Evolutionary conservation across 1,140 invertebrate species (phyloP), one percentile per base, ranked within the genome.

Genomic region (Rhizoglyphus robini): DNA sequence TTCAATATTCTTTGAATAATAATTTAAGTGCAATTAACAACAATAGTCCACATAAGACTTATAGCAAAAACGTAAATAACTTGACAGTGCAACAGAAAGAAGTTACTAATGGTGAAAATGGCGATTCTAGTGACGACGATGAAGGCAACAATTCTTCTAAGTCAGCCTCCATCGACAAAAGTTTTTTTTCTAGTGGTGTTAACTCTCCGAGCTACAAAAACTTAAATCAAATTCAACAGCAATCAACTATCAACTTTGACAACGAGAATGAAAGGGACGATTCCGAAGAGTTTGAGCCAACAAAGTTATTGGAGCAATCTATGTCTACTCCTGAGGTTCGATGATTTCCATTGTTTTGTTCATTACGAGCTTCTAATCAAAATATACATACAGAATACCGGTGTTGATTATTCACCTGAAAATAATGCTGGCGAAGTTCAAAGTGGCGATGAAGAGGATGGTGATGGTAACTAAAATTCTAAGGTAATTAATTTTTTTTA

Each of bases 271-370:
- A 65, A 11, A 4, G 34, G 15, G 58, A 60, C 8, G 65, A 59
- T 8, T 32, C 38, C 8, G 54, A 58, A 41, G 58, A 65, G 20
- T 67, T 68, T 23, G 67, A 68, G 51, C 63, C 67, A n/a, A 68
- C 63, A 23, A 65, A 65, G 58, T 38, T 68, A 27, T 61, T 68
- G 32, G 67, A 68, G 27, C 67, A 68, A 38, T 68, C 67, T n/a
- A 68, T 68, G 51, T 68, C 67, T 34, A 68, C 67, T 1, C 66
- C 67, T 32, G 64, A 66, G 54, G 66, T 67, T 30, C 5, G 32
- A 5, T 18, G n/a, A 11, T 63, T 3, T 48, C 34, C 18, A 4
- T 11, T 25, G 18, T 5, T 51, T 64, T 49, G 1, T 64, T 51
- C 11, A 27, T 48, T 54, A 49, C 18, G 11, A 41, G 15, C 51